Evolutionary conservation across 2,113 vertebrate species (phyloP), one percentile per base, ranked within the genome.

Genomic region (Orthochromis malagaraziensis): DNA sequence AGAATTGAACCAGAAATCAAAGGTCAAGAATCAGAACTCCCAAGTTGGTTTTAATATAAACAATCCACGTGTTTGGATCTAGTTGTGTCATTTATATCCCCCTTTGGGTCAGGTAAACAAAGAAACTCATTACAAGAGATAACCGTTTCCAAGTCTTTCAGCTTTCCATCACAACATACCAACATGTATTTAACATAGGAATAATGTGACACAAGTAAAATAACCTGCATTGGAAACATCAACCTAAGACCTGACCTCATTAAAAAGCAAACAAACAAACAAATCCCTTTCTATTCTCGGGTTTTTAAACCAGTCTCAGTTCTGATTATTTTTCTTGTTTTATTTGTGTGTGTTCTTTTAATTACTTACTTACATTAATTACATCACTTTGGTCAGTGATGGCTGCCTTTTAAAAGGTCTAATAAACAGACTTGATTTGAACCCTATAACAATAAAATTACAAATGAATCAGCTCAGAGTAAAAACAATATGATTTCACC

Each of bases 51-150:
- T 70, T 24, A 42, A 42, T 70, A 16, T 42, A 24, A 33, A 60
- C 57, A 33, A 60, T 60, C 57, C 33, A 65, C 0, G 0, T 38
- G 10, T 65, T 65, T 70, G 65, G 35, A 14, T 70, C n/a, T 26
- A 45, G 68, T 73, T 45, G 2, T 0, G 65, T 26, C 14, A 45
- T 73, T 42, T 26, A 14, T 21, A 38, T 42, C 65, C 2, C n/a
- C 13, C 13, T 70, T 70, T 70, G 38, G 5, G 65, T 9, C 65
- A 42, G 35, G 65, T 70, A 42, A 26, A 70, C n/a, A 70, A 70
- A 42, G 38, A 10, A 45, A 70, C 38, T 70, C 5, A 14, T 42
- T 42, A 70, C 12, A 24, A 70, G n/a, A 70, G 6, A 70, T 26
- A 42, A 70, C 65, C 7, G 17, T 65, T 65, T 65, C 31, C 1